phyloP scores from a whole-genome alignment of 2,888 invertebrate species.

The Rhamphomyia laevipes region DNA sequence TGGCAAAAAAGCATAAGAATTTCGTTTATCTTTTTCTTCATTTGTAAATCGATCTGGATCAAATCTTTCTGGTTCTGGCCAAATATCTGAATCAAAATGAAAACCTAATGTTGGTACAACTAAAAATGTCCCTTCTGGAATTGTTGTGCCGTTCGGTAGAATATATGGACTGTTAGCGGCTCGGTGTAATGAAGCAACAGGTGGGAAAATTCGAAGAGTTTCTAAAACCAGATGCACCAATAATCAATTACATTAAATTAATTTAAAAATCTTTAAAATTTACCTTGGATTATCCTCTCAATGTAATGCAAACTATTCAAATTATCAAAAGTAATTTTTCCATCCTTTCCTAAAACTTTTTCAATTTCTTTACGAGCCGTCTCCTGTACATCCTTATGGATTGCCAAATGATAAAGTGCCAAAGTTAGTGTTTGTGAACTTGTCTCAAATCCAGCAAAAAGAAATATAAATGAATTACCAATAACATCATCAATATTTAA shows the following conservation, averaged over 20 bases:
- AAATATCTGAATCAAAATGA: constrained; percentile 29
- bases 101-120: constrained; percentile 23
- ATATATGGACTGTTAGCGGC: constrained; percentile 5
- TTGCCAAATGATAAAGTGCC: constrained; percentile 36
- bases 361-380: constrained; percentile 32
- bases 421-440: constrained; percentile 34
- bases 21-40: constrained; percentile 18
- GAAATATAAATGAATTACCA: constrained; percentile 40
- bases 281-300: constrained; percentile 34
- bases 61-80: constrained; percentile 28
- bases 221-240: constrained; percentile 6
- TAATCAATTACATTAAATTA: not conserved
- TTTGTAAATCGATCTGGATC: constrained; percentile 31
- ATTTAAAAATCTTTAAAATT: constrained; percentile 2
- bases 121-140: constrained; percentile 22
- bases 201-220: constrained; percentile 13
- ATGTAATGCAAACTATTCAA: constrained; percentile 34
- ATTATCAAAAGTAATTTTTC: constrained; percentile 32
- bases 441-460: constrained; percentile 40
- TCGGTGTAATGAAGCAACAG: constrained; percentile 9
- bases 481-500: constrained; percentile 34
- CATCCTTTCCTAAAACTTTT: constrained; percentile 23
- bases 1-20: constrained; percentile 23
- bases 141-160: constrained; percentile 19
- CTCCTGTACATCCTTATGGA: constrained; percentile 34